These are phyloP conservation scores for Mamestra configurata DNA, from an alignment of 1,140 invertebrate species.

Conservation along the genomic window DNA sequence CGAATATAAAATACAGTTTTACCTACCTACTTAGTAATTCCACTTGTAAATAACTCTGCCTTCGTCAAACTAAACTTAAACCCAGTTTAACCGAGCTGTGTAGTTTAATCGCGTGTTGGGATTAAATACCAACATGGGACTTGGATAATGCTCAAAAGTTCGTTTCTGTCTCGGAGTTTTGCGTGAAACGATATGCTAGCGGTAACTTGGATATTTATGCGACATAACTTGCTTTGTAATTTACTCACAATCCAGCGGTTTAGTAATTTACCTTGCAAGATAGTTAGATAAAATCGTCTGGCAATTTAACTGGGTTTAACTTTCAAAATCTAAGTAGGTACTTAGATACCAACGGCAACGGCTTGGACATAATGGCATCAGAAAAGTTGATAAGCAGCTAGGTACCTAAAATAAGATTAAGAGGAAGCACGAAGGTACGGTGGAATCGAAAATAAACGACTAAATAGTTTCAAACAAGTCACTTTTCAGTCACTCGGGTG, in stretches of 20 bases:
- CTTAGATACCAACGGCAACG: not conserved
- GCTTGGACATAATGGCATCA: no score
- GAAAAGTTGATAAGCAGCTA: not conserved
- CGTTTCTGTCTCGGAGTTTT: constrained; percentile 22
- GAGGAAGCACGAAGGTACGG: no score
- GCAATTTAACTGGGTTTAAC: not conserved
- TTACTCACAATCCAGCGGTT: constrained; percentile 7
- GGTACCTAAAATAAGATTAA: not conserved
- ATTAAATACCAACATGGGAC: constrained; percentile 40
- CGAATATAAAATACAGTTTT: no score
- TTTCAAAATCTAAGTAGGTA: not conserved
- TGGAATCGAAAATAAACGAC: no score
- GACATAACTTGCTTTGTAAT: constrained; percentile 22
- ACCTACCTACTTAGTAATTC: no score
- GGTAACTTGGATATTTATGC: constrained; percentile 36
- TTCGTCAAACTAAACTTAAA: not conserved
- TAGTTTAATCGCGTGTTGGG: constrained; percentile 25
- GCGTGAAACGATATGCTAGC: constrained; percentile 3
- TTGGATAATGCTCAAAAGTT: constrained; percentile 33
- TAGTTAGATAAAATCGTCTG: not conserved
- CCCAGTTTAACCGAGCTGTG: not conserved
- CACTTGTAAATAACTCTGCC: not conserved
- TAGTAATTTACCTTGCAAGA: constrained; percentile 12
- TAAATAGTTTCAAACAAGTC: no score
- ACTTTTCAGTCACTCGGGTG: no score